Conservation (phyloP, 1,140 invertebrate species). For the Atopsyche davidsoni region DNA sequence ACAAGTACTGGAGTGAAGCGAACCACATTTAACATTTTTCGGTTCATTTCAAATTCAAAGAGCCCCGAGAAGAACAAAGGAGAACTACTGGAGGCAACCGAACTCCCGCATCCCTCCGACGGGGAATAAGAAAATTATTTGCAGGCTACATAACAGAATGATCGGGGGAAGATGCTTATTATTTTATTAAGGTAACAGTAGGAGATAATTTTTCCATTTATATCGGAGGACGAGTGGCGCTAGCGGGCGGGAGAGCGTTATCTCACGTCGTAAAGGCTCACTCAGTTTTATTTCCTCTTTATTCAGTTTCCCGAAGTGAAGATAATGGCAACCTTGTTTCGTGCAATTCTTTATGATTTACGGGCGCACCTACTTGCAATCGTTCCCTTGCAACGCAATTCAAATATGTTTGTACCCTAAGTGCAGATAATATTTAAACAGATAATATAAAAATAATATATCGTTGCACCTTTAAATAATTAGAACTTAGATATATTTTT, state of each 20-base stretch:
- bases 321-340: conserved; percentile 28
- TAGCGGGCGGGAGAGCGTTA: conserved; percentile 9
- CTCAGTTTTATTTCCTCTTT: conserved; percentile 20
- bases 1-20: conserved; percentile 15
- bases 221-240: conserved; percentile 23
- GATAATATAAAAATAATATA: too few relatives aligned
- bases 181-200: conserved; percentile 31
- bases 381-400: background rate
- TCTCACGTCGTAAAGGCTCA: conserved; percentile 14
- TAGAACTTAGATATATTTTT: too few relatives aligned
- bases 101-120: conserved; percentile 10
- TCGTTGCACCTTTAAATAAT: too few relatives aligned
- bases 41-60: conserved; percentile 31
- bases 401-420: background rate
- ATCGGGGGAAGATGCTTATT: conserved; percentile 30
- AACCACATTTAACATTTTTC: conserved; percentile 27
- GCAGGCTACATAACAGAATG: conserved; percentile 19
- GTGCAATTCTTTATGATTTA: conserved; percentile 24
- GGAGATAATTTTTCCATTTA: conserved; percentile 31
- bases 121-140: conserved; percentile 29
- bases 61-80: conserved; percentile 29
- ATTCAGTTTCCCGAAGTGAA: conserved; percentile 19
- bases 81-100: conserved; percentile 10
- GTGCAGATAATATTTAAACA: too few relatives aligned
- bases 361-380: conserved; percentile 5